Base-by-base conservation (phyloP, 1,140 invertebrate genomes). In the Aradophagus sp. region DNA sequence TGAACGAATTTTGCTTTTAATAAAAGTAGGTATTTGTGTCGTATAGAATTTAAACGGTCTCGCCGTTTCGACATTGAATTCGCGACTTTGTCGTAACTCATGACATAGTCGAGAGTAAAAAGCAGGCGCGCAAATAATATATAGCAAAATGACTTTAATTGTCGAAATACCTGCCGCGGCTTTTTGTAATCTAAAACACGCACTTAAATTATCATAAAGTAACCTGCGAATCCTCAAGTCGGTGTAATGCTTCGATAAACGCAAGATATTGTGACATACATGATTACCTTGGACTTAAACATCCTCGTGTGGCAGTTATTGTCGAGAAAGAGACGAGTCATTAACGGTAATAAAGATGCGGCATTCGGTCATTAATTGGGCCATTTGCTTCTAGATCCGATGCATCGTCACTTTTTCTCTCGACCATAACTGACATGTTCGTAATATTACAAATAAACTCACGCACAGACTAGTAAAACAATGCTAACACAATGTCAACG, bases 201-300 rank as follows among this genome's bases (percentile, higher is more conserved):
- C 12, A 32, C 16, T 39, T 34, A 23, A 45, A 45, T 53, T 36
- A 45, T 52, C 29, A 62, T 53, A 56, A 65, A 55, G 12, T 56
- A 41, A 61, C 29, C 50, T 39, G 48, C 19, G 42, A 65, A 63
- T 41, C 42, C 38, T 62, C 62, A 26, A 58, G 34, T 20, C 35
- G 14, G 17, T 12, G 44, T 65, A 66, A 62, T 56, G 58, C 68
- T 48, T 39, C 42, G 17, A 55, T 61, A 56, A 44, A 55, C 67
- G 69, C 41, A 34, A 48, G 36, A 23, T 61, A 66, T 84, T 84
- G 80, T 80, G 80, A 84, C 80, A 83, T 83, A 84, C 77, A 78
- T 71, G 80, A 83, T 83, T 81, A 79, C 82, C 81, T 84, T 84
- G 82, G 77, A 78, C 77, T 82, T 81, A 77, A 75, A 74, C 56